Conservation (phyloP, 2,113 vertebrate species). For the Ibidorhyncha struthersii region DNA sequence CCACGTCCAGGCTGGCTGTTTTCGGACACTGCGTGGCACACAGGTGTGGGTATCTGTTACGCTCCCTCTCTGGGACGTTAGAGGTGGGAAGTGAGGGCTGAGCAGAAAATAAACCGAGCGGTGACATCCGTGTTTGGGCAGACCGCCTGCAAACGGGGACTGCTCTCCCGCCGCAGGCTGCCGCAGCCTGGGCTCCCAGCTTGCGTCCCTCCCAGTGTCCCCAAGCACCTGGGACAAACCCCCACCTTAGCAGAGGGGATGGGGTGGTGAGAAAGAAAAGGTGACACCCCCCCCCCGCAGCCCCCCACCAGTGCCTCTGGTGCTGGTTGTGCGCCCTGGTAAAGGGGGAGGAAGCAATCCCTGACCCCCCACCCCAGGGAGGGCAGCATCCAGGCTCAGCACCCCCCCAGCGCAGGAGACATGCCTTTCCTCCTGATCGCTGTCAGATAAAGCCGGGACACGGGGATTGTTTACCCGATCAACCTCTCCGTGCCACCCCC, state of each 20-base stretch:
- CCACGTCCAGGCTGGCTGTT: not conserved
- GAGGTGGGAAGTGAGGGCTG: not conserved
- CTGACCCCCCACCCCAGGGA: not conserved
- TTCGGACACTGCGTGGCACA: not conserved
- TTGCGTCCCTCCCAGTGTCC: not conserved
- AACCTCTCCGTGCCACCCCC: not conserved
- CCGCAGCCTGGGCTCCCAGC: not conserved
- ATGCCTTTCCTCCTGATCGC: not conserved
- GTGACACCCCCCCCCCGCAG: rapidly evolving
- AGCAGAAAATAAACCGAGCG: not conserved
- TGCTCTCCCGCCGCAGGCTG: not conserved
- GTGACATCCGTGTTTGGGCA: not conserved
- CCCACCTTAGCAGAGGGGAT: rapidly evolving
- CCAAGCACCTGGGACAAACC: not conserved
- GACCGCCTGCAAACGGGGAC: not conserved
- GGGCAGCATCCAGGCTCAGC: not conserved
- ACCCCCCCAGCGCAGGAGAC: not conserved
- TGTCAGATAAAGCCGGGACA: not conserved
- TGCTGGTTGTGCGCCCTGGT: too few relatives aligned
- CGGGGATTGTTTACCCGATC: not conserved
- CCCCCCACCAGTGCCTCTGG: not conserved
- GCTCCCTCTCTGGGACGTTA: not conserved
- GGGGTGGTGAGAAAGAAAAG: not conserved
- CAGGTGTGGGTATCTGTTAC: not conserved
- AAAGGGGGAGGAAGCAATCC: not conserved